phyloP scores from a whole-genome alignment of 2,888 invertebrate genomes.

The Peribatodes rhomboidaria region DNA sequence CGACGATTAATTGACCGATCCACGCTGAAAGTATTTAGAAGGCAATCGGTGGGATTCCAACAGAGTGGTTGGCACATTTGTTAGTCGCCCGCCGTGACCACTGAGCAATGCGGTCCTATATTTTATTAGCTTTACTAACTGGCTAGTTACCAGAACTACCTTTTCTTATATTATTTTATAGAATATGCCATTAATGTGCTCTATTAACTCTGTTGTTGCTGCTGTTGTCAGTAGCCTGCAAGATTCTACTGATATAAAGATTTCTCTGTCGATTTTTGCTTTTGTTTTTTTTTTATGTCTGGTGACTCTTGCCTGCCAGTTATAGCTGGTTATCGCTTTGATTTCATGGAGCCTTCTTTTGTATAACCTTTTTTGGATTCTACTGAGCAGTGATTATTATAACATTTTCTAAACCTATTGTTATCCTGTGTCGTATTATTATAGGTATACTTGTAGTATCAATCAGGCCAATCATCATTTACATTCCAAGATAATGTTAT shows the following conservation, averaged over 20 bases:
- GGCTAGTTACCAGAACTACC: neutral
- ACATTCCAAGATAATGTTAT: slow-evolving; percentile 11
- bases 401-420: neutral
- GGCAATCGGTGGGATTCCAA: slow-evolving; percentile 52
- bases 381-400: neutral
- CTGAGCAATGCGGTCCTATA: neutral
- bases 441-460: neutral
- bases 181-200: too few species aligned
- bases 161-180: too few species aligned
- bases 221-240: too few species aligned
- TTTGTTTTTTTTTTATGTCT: too few species aligned
- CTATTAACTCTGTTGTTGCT: too few species aligned
- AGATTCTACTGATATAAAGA: too few species aligned
- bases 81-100: slow-evolving; percentile 37
- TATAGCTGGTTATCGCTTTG: too few species aligned
- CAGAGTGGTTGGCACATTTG: slow-evolving; percentile 42
- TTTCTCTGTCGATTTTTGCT: too few species aligned
- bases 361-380: too few species aligned
- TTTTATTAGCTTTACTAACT: neutral
- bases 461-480: slow-evolving; percentile 5
- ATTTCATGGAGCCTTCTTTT: too few species aligned
- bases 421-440: neutral
- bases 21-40: slow-evolving; percentile 56
- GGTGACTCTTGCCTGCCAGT: too few species aligned
- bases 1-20: slow-evolving; percentile 47